Conservation (phyloP, 2,113 vertebrate genomes). For the Penelope pileata region DNA sequence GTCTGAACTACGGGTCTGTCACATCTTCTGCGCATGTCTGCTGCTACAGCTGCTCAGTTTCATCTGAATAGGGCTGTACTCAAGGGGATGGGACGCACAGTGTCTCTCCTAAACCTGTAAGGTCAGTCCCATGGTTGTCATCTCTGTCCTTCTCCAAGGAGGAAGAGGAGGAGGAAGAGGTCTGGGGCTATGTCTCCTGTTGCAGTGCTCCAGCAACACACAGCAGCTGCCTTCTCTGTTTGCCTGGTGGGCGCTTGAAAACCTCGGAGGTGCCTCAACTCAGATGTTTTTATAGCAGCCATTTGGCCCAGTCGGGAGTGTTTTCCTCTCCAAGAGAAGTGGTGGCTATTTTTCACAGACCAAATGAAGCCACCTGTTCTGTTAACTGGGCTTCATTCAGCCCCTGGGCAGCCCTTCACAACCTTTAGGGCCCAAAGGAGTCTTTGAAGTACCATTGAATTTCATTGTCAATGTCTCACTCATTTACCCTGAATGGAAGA, state of each 20-base stretch:
- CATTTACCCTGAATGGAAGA: conserved; percentile 51
- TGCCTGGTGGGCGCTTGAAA: not conserved
- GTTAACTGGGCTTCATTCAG: not conserved
- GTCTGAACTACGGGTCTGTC: not conserved
- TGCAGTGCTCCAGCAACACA: accelerated
- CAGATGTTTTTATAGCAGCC: not conserved
- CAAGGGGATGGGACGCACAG: accelerated
- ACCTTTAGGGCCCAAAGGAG: conserved; percentile 14
- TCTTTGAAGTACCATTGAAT: conserved; percentile 67
- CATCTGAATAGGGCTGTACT: not conserved
- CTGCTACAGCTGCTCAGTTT: not conserved
- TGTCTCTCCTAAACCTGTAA: accelerated
- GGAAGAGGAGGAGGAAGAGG: too few relatives aligned
- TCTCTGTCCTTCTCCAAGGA: not conserved
- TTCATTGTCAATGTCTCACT: conserved; percentile 57
- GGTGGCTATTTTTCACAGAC: conserved; percentile 5
- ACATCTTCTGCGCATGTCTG: not conserved
- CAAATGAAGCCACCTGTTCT: conserved; percentile 37
- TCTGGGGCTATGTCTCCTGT: accelerated
- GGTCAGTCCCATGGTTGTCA: not conserved
- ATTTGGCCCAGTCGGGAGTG: not conserved
- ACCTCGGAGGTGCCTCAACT: not conserved
- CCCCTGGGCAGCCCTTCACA: not conserved
- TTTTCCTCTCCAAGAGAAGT: not conserved
- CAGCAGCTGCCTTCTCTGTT: not conserved